Base-by-base conservation (phyloP, 2,797 vertebrate species). In the Chaetophractus vellerosus region DNA sequence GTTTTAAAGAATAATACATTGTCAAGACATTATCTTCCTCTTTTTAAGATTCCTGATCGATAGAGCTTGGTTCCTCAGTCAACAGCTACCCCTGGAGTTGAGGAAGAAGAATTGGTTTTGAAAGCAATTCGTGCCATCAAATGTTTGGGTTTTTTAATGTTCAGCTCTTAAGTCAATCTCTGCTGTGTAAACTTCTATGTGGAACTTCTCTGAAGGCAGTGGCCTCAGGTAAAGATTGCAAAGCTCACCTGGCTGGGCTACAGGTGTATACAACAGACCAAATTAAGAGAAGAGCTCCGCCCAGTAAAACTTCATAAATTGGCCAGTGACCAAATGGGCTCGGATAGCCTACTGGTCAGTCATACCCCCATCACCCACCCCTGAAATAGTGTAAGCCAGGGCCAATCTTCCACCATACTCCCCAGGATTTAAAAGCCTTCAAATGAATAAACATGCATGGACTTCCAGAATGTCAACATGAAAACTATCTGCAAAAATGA, bases 301-400 rank as follows among this genome's bases (percentile, higher is more conserved):
- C 50, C 72, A 8, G 26, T 6, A 21, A 55, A 68, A 50, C 23
- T 48, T n/a, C 8, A 2, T 6, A 5, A 31, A 0, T 0, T 0
- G 1, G 19, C 9, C 33, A 9, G 9, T 9, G 28, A 59, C 21
- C 68, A 8, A 45, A 28, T 18, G 23, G 57, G n/a, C 16, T 38
- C n/a, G 5, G 88, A 26, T 0, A 68, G 68, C 9, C 26, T 4
- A 2, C 9, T 23, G 64, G 11, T 14, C 24, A 19, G 10, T 21
- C 0, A 0, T 1, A 18, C 19, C 45, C n/a, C 31, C 1, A 0
- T 9, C 0, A 1, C 3, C 24, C 24, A 33, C 28, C 41, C 24
- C 16, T 23, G 14, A 11, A 12, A 48, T 9, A 18, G 0, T 4
- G 24, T 23, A 23, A 21, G 36, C 61, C 4, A 0, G 0, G 3